A percentile compares a stretch with the other conserved stretches of the same genome.
Evolutionary conservation across 2,797 vertebrate species (phyloP).

Genomic region (Cercopithecus hamlyni): DNA sequence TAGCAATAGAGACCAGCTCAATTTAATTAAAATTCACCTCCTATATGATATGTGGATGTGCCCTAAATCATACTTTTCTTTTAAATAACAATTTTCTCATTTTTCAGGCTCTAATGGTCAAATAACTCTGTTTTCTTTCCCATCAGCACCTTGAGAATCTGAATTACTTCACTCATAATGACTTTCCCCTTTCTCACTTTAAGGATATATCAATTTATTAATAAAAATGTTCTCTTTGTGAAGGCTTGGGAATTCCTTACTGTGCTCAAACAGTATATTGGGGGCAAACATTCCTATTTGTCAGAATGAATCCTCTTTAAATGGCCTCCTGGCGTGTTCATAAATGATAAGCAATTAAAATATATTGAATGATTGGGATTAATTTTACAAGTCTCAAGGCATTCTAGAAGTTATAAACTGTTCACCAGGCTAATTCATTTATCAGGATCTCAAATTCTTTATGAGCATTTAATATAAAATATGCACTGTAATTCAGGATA

Average conservation of each 20-base stretch:
- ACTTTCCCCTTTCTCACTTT: neutral
- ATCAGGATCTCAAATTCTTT: neutral
- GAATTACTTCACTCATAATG: neutral
- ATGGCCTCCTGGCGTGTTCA: neutral
- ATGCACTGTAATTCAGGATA: neutral
- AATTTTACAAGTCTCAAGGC: neutral
- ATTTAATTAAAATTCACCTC: neutral
- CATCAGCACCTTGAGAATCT: neutral
- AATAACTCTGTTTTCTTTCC: neutral
- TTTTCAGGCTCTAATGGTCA: neutral
- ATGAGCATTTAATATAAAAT: neutral
- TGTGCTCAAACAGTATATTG: neutral
- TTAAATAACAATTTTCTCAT: neutral
- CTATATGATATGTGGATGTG: neutral
- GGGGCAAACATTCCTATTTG: neutral
- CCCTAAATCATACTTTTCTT: neutral
- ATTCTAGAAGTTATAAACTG: neutral
- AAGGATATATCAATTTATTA: neutral
- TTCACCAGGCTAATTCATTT: neutral
- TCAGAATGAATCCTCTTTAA: neutral
- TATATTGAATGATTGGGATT: neutral
- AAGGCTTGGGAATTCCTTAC: neutral
- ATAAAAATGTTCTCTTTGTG: neutral
- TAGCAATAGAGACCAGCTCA: neutral
- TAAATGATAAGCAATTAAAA: neutral